A percentile compares a stretch with the other conserved stretches of the same genome.
Evolutionary conservation across 2,888 invertebrate species (phyloP).

Genomic region (Phanerotoma sp.): DNA sequence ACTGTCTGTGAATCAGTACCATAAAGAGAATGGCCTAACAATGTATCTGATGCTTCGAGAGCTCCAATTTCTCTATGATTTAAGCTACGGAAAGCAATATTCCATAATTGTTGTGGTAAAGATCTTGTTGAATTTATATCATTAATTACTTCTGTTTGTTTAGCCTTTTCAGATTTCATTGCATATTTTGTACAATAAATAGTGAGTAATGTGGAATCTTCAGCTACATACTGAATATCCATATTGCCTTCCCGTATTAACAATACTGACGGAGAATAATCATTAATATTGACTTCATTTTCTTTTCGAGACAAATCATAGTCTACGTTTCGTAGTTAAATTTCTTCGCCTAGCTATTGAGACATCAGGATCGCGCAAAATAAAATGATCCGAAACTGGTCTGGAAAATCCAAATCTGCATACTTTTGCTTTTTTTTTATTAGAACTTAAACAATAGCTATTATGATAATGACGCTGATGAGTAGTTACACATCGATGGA

Average conservation of each 20-base stretch:
- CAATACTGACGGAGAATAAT: conserved; percentile 41
- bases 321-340: conserved; percentile 34
- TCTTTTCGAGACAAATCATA: conserved; percentile 38
- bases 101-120: conserved; percentile 37
- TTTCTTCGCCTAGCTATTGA: conserved; percentile 40
- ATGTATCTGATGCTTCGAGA: conserved; percentile 32
- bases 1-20: conserved; percentile 19
- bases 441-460: conserved; percentile 31
- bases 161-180: conserved; percentile 41
- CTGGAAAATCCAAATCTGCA: conserved; percentile 37
- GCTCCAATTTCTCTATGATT: conserved; percentile 19
- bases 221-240: conserved; percentile 39
- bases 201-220: conserved; percentile 37
- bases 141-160: conserved; percentile 32
- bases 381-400: conserved; percentile 31
- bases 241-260: conserved; percentile 41
- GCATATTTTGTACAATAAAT: conserved; percentile 42
- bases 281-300: conserved; percentile 35
- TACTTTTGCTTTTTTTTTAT: conserved; percentile 22
- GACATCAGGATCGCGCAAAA: conserved; percentile 33
- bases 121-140: conserved; percentile 40
- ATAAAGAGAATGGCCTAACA: conserved; percentile 6
- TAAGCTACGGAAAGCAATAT: conserved; percentile 20
- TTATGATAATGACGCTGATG: conserved; percentile 37
- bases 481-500: conserved; percentile 27